Conservation (phyloP, 2,888 invertebrate genomes). For the Sminthurinus aureus region DNA sequence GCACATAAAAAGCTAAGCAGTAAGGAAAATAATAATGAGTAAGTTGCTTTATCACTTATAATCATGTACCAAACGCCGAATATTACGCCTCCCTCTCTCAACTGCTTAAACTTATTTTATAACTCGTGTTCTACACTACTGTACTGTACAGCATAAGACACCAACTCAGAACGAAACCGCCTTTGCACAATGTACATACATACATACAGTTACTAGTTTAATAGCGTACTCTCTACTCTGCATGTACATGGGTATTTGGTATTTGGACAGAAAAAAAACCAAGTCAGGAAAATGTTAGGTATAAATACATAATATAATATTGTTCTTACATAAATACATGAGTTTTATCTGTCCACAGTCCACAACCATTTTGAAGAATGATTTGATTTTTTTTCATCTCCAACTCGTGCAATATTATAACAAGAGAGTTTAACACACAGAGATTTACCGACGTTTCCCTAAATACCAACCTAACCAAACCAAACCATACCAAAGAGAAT, state of each 20-base stretch:
- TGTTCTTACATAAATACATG: conserved; percentile 1
- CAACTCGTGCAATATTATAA: background rate
- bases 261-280: background rate
- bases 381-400: background rate
- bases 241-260: background rate
- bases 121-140: background rate
- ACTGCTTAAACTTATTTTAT: conserved; percentile 6
- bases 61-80: conserved; percentile 25
- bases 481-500: too few relatives aligned
- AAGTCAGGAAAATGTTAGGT: too few relatives aligned
- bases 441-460: background rate
- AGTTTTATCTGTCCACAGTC: background rate
- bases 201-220: background rate
- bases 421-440: background rate
- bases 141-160: background rate
- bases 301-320: background rate
- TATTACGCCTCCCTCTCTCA: background rate
- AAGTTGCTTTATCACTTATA: conserved; percentile 34
- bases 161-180: too few relatives aligned
- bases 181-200: background rate
- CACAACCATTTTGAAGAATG: conserved; percentile 18
- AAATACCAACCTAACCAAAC: background rate
- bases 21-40: conserved; percentile 33
- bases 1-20: conserved; percentile 20
- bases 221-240: background rate